Base-by-base conservation (phyloP, 1,140 invertebrate species). In the Brachionus calyciflorus region DNA sequence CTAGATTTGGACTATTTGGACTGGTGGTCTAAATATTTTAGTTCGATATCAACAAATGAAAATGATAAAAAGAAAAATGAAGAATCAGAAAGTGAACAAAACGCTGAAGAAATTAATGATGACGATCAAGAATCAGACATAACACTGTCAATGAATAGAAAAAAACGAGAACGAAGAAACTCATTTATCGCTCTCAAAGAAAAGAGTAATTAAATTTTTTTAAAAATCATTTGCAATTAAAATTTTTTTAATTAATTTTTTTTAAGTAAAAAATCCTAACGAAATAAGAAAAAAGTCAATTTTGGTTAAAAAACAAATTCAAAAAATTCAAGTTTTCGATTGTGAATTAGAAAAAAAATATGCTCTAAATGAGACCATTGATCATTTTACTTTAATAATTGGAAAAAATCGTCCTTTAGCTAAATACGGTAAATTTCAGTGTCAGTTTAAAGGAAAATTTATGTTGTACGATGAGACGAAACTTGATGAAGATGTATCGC, bases 1-100 rank as follows among this genome's bases (percentile, higher is more conserved):
- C 30, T 55, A 28, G 69, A 73, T n/a, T 19, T 73, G 19, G 69
- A 73, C 46, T 73, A 73, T 33, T 55, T 73, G 30, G 69, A 73
- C 69, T 73, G 69, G 69, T 73, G 69, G 69, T 73, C 69, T 6
- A 73, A 73, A 14, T 73, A 73, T 28, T 73, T 73, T 30, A 41
- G 10, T 1, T 73, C 69, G 2, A 26, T 73, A 24, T n/a, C n/a
- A n/a, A 44, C 19, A 2, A 65, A 41, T 7, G 40, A 65, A 44
- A 24, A 10, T 10, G 60, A 65, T 19, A 21, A 46, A 6, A 65
- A 24, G 24, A 65, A 65, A 2, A 63, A 21, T 10, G 14, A 2
- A n/a, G n/a, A n/a, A n/a, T n/a, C n/a, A n/a, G n/a, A n/a, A n/a
- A n/a, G n/a, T n/a, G n/a, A n/a, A 3, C 24, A 37, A 21, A 21